Evolutionary conservation across 2,113 vertebrate species (phyloP).

Genomic region (Panthera tigris): DNA sequence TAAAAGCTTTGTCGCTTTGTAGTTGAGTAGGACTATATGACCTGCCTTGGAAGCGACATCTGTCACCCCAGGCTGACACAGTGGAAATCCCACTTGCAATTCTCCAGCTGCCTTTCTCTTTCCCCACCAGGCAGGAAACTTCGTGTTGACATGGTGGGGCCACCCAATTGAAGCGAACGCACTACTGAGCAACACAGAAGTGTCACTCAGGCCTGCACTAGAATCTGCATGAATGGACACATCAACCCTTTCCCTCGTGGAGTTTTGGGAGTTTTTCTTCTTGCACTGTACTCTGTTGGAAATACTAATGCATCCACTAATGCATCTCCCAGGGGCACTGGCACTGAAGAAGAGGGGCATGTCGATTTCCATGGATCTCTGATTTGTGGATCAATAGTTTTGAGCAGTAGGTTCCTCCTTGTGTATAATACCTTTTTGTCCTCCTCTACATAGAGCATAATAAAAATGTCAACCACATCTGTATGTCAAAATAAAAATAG

Average conservation of each 20-base stretch:
- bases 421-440: background rate
- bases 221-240: background rate
- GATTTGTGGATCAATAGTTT: background rate
- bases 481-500: constrained; percentile 14
- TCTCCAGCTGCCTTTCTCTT: background rate
- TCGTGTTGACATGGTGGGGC: background rate
- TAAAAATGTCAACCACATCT: background rate
- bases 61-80: background rate
- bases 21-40: background rate
- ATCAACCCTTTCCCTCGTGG: too few species aligned
- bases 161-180: background rate
- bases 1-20: background rate
- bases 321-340: background rate
- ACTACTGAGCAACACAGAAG: background rate
- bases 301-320: background rate
- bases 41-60: background rate
- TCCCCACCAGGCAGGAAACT: background rate
- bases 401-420: background rate
- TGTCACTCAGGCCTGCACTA: background rate
- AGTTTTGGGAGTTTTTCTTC: background rate
- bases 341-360: background rate
- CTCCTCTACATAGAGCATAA: background rate
- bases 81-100: background rate
- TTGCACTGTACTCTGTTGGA: background rate
- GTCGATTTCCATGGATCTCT: background rate